Evolutionary conservation across 2,113 vertebrate genomes (phyloP).

Genomic region (Tachycineta bicolor): DNA sequence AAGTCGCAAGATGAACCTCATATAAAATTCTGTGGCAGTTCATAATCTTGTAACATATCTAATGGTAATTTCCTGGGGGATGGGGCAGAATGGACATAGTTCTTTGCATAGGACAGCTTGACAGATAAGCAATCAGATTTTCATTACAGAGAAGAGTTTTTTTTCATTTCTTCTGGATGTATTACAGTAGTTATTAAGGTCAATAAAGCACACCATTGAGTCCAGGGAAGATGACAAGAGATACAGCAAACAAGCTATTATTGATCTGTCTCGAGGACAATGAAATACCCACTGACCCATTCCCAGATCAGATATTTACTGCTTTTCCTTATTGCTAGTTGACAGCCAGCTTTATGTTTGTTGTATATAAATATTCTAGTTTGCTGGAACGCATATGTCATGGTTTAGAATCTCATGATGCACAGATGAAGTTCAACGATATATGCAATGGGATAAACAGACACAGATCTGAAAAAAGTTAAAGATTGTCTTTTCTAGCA

Average conservation of each 20-base stretch:
- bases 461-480: not conserved
- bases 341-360: not conserved
- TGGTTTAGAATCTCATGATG: not conserved
- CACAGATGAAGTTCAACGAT: not conserved
- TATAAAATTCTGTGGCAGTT: not conserved
- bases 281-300: slow-evolving; percentile 1
- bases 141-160: not conserved
- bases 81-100: not conserved
- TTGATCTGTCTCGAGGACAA: slow-evolving; percentile 32
- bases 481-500: not conserved
- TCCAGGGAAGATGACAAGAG: not conserved
- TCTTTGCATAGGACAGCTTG: not conserved
- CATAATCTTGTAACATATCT: not conserved
- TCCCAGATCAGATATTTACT: not conserved
- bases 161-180: slow-evolving; percentile 21
- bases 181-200: slow-evolving; percentile 30
- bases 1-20: not conserved
- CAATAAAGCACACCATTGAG: not conserved
- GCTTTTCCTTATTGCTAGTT: not conserved
- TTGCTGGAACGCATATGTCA: not conserved
- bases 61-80: not conserved
- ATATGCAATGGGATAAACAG: not conserved
- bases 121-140: slow-evolving; percentile 13
- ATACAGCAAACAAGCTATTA: slow-evolving; percentile 19
- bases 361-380: not conserved